phyloP scores from a whole-genome alignment of 2,888 invertebrate genomes.

The Lasioglossum marginatum region DNA sequence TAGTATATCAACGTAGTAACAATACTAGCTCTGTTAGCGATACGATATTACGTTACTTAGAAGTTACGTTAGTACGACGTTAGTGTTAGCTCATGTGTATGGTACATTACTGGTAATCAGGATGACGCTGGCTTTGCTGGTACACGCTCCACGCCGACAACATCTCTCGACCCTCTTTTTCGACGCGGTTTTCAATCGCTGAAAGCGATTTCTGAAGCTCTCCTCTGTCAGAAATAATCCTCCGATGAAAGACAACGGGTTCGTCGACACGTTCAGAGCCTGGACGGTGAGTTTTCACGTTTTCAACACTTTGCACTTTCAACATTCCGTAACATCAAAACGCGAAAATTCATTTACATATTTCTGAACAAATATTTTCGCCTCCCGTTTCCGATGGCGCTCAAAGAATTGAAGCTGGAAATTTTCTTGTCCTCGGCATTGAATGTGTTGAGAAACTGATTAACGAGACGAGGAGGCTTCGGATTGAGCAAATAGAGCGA shows the following conservation, averaged over 20 bases:
- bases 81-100: constrained; percentile 43
- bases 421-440: background rate
- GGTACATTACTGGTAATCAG: constrained; percentile 34
- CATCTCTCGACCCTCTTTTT: background rate
- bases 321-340: background rate
- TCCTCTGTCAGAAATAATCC: background rate
- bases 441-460: background rate
- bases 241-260: background rate
- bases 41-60: constrained; percentile 30
- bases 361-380: background rate
- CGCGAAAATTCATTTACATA: background rate
- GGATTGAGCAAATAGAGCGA: background rate
- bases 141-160: background rate
- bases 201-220: background rate
- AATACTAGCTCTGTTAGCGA: constrained; percentile 7
- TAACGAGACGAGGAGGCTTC: background rate
- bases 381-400: background rate
- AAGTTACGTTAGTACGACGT: constrained; percentile 40
- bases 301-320: background rate
- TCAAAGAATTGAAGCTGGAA: background rate
- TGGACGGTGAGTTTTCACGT: background rate
- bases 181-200: background rate
- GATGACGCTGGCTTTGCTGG: background rate
- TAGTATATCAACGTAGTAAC: constrained; percentile 15
- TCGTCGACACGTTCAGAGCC: background rate